These are phyloP conservation scores for Muscicapa adusta DNA, from an alignment of 2,113 vertebrate genomes.

Conservation along the genomic window DNA sequence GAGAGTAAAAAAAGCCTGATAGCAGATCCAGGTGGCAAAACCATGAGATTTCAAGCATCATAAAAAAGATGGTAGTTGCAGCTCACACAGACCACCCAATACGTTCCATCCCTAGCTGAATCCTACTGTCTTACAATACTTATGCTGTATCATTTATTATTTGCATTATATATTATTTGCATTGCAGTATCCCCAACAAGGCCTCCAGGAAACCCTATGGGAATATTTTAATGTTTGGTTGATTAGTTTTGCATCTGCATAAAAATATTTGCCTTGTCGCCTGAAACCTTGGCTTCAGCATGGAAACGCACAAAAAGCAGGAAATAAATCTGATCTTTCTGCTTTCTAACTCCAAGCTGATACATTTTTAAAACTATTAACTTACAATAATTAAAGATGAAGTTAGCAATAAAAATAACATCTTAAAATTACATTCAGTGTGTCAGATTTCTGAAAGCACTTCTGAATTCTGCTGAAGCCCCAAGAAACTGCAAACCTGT, in stretches of 20 bases:
- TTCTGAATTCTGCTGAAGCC: background rate
- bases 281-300: background rate
- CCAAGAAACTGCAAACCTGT: background rate
- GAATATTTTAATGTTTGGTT: constrained; percentile 32
- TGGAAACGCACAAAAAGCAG: background rate
- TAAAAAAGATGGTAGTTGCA: background rate
- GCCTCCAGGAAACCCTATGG: background rate
- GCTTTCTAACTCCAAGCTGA: background rate
- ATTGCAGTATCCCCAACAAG: background rate
- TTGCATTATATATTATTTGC: background rate
- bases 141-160: background rate
- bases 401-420: background rate
- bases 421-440: background rate
- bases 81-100: background rate
- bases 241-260: constrained; percentile 54
- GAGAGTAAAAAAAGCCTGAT: background rate
- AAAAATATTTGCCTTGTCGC: constrained; percentile 42
- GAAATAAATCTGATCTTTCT: background rate
- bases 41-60: background rate
- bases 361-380: background rate
- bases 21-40: background rate
- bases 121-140: background rate
- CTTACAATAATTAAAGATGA: background rate
- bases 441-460: background rate
- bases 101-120: background rate